Percentiles rank a stretch among this genome's conserved stretches.
Conservation (phyloP, 2,888 invertebrate genomes). For the Mycalesis mineus region DNA sequence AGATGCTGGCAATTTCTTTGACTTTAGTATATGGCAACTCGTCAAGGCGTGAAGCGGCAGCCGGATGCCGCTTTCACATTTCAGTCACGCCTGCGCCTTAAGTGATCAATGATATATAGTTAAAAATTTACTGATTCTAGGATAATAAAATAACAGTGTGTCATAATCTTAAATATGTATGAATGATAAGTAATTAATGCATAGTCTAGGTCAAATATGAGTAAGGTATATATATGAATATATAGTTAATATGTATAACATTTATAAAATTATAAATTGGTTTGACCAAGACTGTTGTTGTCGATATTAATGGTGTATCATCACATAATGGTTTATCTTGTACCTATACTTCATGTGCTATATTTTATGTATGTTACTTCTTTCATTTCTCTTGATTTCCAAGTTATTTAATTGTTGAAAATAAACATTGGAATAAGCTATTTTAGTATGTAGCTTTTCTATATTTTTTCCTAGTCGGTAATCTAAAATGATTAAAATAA, state of each 20-base stretch:
- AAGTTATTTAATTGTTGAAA: neutral
- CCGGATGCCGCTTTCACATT: too few species aligned
- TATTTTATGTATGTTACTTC: neutral
- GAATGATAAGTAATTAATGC: neutral
- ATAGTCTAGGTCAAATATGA: neutral
- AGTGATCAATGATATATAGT: too few species aligned
- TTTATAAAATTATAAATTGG: conserved; percentile 27
- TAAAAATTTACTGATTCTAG: too few species aligned
- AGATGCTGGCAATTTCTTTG: too few species aligned
- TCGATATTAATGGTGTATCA: conserved; percentile 41
- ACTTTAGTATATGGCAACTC: too few species aligned
- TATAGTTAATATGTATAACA: conserved; percentile 30
- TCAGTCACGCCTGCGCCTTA: too few species aligned
- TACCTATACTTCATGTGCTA: conserved; percentile 4
- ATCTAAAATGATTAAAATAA: too few species aligned
- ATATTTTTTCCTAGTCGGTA: conserved; percentile 3
- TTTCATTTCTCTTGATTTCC: neutral
- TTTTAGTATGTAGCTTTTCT: neutral
- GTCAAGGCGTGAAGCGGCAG: too few species aligned
- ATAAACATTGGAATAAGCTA: neutral
- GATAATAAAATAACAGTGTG: neutral
- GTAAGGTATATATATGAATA: neutral
- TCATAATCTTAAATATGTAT: neutral
- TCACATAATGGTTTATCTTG: conserved; percentile 39
- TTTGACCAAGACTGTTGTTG: conserved; percentile 63